phyloP scores from a whole-genome alignment of 1,140 invertebrate genomes.

The Trinorchestia longiramus region DNA sequence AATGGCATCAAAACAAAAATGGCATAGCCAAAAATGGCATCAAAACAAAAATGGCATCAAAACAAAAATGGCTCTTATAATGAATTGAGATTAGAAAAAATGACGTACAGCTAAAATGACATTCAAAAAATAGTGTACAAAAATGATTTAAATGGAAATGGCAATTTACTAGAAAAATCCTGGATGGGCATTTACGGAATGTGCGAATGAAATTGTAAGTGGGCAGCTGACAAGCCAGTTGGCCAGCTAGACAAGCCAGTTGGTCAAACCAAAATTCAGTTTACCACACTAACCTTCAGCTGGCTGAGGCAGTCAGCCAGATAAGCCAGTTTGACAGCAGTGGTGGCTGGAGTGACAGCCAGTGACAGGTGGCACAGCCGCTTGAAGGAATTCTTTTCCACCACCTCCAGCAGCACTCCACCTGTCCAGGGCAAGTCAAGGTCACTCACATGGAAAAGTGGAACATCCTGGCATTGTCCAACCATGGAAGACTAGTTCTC shows the following conservation, averaged over 20 bases:
- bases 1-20: too few relatives aligned
- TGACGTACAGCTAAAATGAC: neutral
- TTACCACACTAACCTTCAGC: neutral
- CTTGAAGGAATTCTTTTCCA: slow-evolving; percentile 21
- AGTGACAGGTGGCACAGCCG: slow-evolving; percentile 1
- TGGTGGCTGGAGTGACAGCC: neutral
- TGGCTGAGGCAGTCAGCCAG: slow-evolving; percentile 23
- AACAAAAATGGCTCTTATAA: too few relatives aligned
- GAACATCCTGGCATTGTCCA: too few relatives aligned
- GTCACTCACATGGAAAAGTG: too few relatives aligned
- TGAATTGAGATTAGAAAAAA: neutral
- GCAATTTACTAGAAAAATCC: too few relatives aligned
- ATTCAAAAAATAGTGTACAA: too few relatives aligned
- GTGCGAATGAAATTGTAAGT: too few relatives aligned
- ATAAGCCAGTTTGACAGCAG: neutral
- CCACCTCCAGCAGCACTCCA: slow-evolving; percentile 36
- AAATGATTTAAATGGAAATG: too few relatives aligned
- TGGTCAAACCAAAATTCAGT: neutral
- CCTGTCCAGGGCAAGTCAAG: neutral
- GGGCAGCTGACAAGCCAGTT: neutral
- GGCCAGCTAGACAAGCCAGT: neutral
- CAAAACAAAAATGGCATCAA: too few relatives aligned
- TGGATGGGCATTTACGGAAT: neutral
- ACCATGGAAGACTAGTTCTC: too few relatives aligned
- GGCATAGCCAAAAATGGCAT: too few relatives aligned